These are phyloP conservation scores for Nymphicus hollandicus DNA, from an alignment of 2,113 vertebrate genomes.

Conservation along the genomic window DNA sequence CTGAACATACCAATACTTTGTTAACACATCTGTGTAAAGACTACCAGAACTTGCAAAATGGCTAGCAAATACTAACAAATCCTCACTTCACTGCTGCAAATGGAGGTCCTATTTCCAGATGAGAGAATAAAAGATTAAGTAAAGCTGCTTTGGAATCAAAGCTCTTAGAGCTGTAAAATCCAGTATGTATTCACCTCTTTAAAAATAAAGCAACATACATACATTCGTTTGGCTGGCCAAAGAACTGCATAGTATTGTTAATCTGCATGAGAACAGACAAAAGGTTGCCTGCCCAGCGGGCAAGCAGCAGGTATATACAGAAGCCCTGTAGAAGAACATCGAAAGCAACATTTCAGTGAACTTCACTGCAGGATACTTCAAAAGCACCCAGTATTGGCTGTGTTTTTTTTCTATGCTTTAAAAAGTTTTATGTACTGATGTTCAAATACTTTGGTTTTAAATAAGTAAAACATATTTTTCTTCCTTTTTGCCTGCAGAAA, in stretches of 20 bases:
- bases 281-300: not conserved
- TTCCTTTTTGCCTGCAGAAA: conserved; percentile 69
- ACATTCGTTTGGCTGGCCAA: not conserved
- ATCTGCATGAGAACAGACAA: not conserved
- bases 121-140: not conserved
- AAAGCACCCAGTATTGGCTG: not conserved
- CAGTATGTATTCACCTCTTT: not conserved
- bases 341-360: not conserved
- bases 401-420: not conserved
- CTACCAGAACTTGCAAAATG: not conserved
- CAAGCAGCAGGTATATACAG: not conserved
- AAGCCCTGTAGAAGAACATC: not conserved
- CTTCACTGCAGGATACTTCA: not conserved
- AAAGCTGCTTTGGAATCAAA: not conserved
- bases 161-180: not conserved
- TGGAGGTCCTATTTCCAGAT: not conserved
- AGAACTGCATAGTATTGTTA: not conserved
- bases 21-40: not conserved
- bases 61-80: not conserved
- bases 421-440: not conserved
- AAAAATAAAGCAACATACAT: not conserved
- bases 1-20: not conserved
- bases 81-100: not conserved
- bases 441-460: not conserved
- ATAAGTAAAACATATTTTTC: not conserved